Evolutionary conservation across 2,888 invertebrate genomes (phyloP).

Genomic region (Serrognathus titanus): DNA sequence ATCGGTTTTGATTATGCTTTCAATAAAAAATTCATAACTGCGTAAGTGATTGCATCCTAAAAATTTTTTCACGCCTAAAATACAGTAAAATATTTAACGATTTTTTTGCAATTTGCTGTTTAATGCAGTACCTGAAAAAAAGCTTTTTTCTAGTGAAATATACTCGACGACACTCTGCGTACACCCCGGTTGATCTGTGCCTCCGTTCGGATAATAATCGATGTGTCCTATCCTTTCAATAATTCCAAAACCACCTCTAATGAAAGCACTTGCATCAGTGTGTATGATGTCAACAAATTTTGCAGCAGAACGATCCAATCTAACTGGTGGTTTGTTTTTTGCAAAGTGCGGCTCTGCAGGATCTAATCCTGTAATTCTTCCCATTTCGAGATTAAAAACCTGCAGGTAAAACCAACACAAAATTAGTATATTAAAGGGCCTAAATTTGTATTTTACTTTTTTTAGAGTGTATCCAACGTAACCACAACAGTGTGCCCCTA

Average conservation of each 20-base stretch:
- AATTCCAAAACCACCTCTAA: conserved; percentile 76
- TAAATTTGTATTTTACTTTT: conserved; percentile 47
- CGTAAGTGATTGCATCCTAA: conserved; percentile 86
- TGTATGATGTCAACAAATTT: conserved; percentile 87
- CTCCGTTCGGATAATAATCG: conserved; percentile 91
- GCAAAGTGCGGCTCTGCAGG: conserved; percentile 91
- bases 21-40: conserved; percentile 78
- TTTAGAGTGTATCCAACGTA: conserved; percentile 78
- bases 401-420: conserved; percentile 38
- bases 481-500: conserved; percentile 81
- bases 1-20: conserved; percentile 67
- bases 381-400: conserved; percentile 67
- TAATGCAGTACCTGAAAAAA: conserved; percentile 53
- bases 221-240: conserved; percentile 80
- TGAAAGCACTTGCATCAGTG: conserved; percentile 77
- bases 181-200: conserved; percentile 73
- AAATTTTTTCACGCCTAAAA: conserved; percentile 61
- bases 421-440: background rate
- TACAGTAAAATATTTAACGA: background rate
- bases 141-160: conserved; percentile 61
- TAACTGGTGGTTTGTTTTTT: conserved; percentile 73
- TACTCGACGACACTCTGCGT: conserved; percentile 59
- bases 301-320: conserved; percentile 83
- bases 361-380: conserved; percentile 82
- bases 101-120: background rate